phyloP scores from a whole-genome alignment of 2,888 invertebrate species.

The Nymphalis c-album region DNA sequence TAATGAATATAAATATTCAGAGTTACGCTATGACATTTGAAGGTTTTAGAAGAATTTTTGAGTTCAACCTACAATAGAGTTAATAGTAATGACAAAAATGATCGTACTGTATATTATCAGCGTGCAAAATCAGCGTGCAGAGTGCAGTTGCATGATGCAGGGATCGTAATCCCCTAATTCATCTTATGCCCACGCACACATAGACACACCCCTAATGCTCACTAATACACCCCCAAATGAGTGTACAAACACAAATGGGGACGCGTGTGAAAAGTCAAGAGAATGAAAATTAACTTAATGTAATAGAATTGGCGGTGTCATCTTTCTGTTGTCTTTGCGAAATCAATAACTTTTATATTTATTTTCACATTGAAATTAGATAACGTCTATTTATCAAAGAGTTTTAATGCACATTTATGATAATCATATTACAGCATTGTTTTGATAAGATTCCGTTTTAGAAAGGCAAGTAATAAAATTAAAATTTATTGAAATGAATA shows the following conservation, averaged over 20 bases:
- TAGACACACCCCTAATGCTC: constrained; percentile 61
- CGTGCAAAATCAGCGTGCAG: constrained; percentile 80
- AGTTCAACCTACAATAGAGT: background rate
- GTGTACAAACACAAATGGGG: constrained; percentile 61
- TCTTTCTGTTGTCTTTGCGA: constrained; percentile 29
- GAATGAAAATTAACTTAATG: constrained; percentile 61
- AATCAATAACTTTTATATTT: constrained; percentile 8
- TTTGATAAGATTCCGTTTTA: no score
- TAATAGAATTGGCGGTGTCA: constrained; percentile 39
- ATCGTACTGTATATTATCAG: constrained; percentile 64
- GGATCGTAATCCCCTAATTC: constrained; percentile 78
- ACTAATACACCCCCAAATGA: constrained; percentile 68
- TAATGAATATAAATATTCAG: no score
- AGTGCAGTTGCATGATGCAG: constrained; percentile 80
- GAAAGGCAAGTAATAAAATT: no score
- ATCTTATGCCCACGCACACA: constrained; percentile 61
- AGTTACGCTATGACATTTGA: no score
- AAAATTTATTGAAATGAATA: no score
- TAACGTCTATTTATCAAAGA: background rate
- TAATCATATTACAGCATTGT: no score
- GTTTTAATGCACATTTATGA: background rate
- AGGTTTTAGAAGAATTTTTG: background rate
- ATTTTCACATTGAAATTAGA: background rate
- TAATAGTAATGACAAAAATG: constrained; percentile 15
- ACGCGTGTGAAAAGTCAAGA: constrained; percentile 80